Evolutionary conservation across 2,888 invertebrate species (phyloP), one percentile per base, ranked within the genome.

Genomic region (Idaea biselata): DNA sequence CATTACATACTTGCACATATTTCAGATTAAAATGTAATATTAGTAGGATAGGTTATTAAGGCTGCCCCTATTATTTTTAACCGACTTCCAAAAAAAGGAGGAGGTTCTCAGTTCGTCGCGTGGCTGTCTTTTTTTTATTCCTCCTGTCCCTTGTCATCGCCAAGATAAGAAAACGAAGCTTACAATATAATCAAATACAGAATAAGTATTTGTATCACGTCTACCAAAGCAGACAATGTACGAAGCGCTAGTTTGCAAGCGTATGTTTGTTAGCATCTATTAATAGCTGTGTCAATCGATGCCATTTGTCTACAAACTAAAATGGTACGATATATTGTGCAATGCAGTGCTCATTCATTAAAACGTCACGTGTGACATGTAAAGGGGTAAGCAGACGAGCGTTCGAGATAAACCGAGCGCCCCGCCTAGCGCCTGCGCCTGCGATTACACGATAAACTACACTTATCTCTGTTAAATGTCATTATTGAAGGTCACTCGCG

Each of bases 201-300:
- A 44, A 58, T 58, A 6, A 31, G n/a, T 58, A 58, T 32, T n/a
- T 32, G 32, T 18, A 32, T 58, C 58, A 44, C 44, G 44, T 44
- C 44, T 44, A 44, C 14, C 44, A 44, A 44, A 44, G 44, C 44
- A 44, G 44, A 44, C 44, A 44, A 18, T 16, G 57, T 57, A 63
- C 58, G 31, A 60, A 44, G 63, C 60, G 58, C 59, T 44, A 16
- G 55, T 60, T 55, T 58, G 63, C 60, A 59, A 56, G 56, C 64
- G 54, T 66, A 61, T 65, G 64, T 68, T 62, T 57, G 55, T 75
- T 74, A 70, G 68, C 18, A 18, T 17, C 18, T 84, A 87, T 74
- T 78, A 76, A 81, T 87, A 86, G 84, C 70, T 59, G 72, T 83
- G 84, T 85, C 84, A 86, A 86, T 85, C 82, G 82, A 71, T 77